phyloP scores from a whole-genome alignment of 2,113 vertebrate genomes.

The Scytalopus superciliaris region DNA sequence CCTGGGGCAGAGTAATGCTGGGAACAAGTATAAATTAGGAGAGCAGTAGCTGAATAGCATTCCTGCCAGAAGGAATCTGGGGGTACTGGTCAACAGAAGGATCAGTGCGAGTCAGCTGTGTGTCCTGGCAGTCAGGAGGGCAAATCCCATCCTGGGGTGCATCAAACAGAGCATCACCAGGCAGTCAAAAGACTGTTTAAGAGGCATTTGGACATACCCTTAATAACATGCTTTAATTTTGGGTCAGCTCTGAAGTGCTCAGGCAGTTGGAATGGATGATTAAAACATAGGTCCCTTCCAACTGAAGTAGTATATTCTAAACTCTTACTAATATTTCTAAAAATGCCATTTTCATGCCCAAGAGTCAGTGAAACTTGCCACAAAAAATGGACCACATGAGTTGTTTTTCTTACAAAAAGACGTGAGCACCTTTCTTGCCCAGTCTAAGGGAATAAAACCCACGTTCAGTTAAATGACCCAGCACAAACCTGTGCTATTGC shows the following conservation, averaged over 20 bases:
- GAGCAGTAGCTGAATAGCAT: background rate
- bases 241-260: background rate
- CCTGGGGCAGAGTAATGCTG: rapidly evolving
- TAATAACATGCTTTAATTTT: background rate
- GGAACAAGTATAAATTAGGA: background rate
- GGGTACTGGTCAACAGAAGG: background rate
- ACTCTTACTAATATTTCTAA: background rate
- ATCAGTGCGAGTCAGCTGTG: rapidly evolving
- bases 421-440: background rate
- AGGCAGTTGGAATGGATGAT: background rate
- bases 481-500: background rate
- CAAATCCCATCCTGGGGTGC: background rate
- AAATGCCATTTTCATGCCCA: background rate
- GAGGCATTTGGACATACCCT: background rate
- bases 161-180: background rate
- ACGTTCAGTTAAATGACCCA: background rate
- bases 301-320: background rate
- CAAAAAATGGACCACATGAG: background rate
- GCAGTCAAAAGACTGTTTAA: background rate
- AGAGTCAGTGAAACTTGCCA: background rate
- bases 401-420: background rate
- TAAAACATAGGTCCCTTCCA: background rate
- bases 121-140: background rate
- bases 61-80: background rate
- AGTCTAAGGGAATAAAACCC: background rate